Conservation (phyloP, 1,140 invertebrate species). For the Pseudoatta argentina region DNA sequence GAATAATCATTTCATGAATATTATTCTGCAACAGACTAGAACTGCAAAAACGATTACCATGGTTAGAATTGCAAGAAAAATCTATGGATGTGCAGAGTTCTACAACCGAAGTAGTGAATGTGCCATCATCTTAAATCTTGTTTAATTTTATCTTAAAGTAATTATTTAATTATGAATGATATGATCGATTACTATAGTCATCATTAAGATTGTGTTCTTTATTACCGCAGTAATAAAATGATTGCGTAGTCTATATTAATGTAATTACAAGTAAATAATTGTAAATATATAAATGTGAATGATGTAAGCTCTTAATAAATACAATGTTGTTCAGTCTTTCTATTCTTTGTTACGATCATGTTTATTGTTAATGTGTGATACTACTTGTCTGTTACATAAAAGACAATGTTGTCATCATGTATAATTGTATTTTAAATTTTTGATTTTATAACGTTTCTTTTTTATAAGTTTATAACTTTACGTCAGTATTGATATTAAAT, state of each 20-base stretch:
- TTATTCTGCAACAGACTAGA: constrained; percentile 77
- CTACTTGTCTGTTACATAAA: no score
- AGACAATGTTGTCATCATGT: no score
- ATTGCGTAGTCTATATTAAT: not conserved
- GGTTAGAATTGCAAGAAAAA: constrained; percentile 84
- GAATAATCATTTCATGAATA: not conserved
- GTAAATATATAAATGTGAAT: not conserved
- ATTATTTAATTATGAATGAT: not conserved
- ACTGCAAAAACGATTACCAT: constrained; percentile 84
- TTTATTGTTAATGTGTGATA: no score
- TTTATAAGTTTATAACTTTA: no score
- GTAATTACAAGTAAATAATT: not conserved
- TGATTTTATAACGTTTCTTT: no score
- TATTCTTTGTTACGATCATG: not conserved
- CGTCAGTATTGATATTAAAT: no score
- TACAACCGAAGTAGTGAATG: constrained; percentile 81
- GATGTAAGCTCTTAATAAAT: no score
- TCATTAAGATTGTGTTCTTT: not conserved
- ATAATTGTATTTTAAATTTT: no score
- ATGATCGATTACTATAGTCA: not conserved
- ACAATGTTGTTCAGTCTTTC: not conserved
- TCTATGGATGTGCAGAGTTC: constrained; percentile 79
- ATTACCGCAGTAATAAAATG: not conserved
- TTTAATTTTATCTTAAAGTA: not conserved
- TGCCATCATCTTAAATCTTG: constrained; percentile 69